These are phyloP conservation scores for Tor tambroides DNA, from an alignment of 2,113 vertebrate genomes.

Conservation along the genomic window DNA sequence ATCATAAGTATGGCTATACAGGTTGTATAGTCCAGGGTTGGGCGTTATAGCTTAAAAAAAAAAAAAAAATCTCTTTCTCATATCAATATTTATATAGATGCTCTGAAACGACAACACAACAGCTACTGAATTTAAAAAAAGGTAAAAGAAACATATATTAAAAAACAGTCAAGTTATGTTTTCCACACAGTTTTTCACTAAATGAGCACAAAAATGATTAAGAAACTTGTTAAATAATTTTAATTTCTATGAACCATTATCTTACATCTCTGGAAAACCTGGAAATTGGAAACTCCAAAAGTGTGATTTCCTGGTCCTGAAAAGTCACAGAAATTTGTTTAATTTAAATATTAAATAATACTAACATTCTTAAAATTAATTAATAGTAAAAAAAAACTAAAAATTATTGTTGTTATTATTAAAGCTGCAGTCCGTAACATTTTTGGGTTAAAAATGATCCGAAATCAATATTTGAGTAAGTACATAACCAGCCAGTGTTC, in stretches of 20 bases:
- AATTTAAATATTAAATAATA: too few species aligned
- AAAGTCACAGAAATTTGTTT: neutral
- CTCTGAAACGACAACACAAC: neutral
- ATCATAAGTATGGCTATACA: conserved; percentile 14
- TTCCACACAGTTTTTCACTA: neutral
- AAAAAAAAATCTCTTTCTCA: neutral
- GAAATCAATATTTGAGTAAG: too few species aligned
- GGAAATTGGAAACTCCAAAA: neutral
- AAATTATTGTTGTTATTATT: too few species aligned
- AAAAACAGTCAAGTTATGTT: neutral
- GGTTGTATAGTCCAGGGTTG: neutral
- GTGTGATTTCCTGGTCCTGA: neutral
- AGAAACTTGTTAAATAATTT: neutral
- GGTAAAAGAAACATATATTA: neutral
- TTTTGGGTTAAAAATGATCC: too few species aligned
- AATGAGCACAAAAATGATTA: neutral
- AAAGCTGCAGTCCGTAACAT: too few species aligned
- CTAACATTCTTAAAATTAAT: too few species aligned
- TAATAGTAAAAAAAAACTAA: too few species aligned
- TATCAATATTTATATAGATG: neutral
- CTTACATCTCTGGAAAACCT: neutral
- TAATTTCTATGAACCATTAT: neutral
- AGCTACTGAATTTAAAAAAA: too few species aligned
- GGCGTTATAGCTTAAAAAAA: neutral
- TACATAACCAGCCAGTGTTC: too few species aligned